These are phyloP conservation scores for Cotesia chilonis DNA, from an alignment of 1,140 invertebrate genomes.

Conservation along the genomic window DNA sequence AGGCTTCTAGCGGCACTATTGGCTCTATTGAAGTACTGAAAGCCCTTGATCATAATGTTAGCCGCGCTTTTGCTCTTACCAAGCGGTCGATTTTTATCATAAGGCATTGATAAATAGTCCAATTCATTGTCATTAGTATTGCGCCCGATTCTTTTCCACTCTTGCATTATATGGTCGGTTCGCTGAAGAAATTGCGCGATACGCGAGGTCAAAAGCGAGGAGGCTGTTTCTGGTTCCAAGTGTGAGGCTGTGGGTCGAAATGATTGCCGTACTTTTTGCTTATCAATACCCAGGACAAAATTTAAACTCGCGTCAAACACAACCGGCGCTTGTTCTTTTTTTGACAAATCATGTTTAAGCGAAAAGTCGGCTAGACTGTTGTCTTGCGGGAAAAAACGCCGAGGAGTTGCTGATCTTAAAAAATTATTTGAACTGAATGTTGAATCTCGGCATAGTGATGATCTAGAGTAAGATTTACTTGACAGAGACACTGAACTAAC, in stretches of 20 bases:
- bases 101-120: slow-evolving; percentile 38
- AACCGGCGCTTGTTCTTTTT: slow-evolving; percentile 77
- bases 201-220: slow-evolving; percentile 76
- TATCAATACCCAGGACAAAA: slow-evolving; percentile 77
- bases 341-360: slow-evolving; percentile 67
- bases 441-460: slow-evolving; percentile 4
- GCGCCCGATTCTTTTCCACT: slow-evolving; percentile 76
- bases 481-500: slow-evolving; percentile 31
- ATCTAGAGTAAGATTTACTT: slow-evolving; percentile 12
- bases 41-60: slow-evolving; percentile 82
- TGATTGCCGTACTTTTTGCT: slow-evolving; percentile 73
- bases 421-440: not conserved
- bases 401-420: slow-evolving; percentile 60
- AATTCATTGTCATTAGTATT: slow-evolving; percentile 65
- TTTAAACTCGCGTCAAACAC: slow-evolving; percentile 83
- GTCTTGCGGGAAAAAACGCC: slow-evolving; percentile 73
- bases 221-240: slow-evolving; percentile 77
- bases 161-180: slow-evolving; percentile 86
- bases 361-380: slow-evolving; percentile 33
- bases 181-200: slow-evolving; percentile 82
- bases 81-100: slow-evolving; percentile 35
- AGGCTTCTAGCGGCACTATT: slow-evolving; percentile 63
- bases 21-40: slow-evolving; percentile 74
- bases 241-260: slow-evolving; percentile 77
- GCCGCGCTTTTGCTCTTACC: slow-evolving; percentile 77